Base-by-base conservation (phyloP, 2,113 vertebrate genomes). In the Genyomyrus donnyi region DNA sequence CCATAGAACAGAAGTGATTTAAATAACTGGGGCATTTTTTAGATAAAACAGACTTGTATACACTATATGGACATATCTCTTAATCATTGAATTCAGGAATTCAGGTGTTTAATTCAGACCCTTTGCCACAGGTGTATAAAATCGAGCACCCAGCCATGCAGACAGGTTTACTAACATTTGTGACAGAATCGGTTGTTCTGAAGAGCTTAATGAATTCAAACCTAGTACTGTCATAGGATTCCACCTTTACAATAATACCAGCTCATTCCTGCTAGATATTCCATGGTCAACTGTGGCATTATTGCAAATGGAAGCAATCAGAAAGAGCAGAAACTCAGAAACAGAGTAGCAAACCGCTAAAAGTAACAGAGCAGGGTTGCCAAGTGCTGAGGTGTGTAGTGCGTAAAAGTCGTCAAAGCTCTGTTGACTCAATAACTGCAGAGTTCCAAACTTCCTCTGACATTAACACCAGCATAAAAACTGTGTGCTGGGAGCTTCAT, bases 211-310 rank as follows among this genome's bases (percentile, higher is more conserved):
- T n/a, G 56, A n/a, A n/a, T n/a, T n/a, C 56, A 62, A 62, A 24
- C 56, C 0, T n/a, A 24, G 8, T 9, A 62, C 56, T 0, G 0
- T n/a, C 56, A 62, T 62, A n/a, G 24, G 56, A n/a, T n/a, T 0
- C 24, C 24, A n/a, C 56, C 56, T 62, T 62, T n/a, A n/a, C 56
- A n/a, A 62, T 62, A 62, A 62, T 24, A n/a, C 56, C 56, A 9
- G 56, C 8, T n/a, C 7, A n/a, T n/a, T n/a, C 24, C 24, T 3
- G 8, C 6, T 62, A 62, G 56, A n/a, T 62, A 62, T 3, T 62
- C 24, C 56, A 62, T n/a, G 6, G 56, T 62, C 21, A n/a, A 62
- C 24, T 62, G 24, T 62, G 56, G 2, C 3, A 9, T 62, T 62
- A 62, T n/a, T n/a, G 56, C 24, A 62, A 62, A 9, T 62, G 56